phyloP scores from a whole-genome alignment of 1,140 invertebrate species.

The Bombus vancouverensis region DNA sequence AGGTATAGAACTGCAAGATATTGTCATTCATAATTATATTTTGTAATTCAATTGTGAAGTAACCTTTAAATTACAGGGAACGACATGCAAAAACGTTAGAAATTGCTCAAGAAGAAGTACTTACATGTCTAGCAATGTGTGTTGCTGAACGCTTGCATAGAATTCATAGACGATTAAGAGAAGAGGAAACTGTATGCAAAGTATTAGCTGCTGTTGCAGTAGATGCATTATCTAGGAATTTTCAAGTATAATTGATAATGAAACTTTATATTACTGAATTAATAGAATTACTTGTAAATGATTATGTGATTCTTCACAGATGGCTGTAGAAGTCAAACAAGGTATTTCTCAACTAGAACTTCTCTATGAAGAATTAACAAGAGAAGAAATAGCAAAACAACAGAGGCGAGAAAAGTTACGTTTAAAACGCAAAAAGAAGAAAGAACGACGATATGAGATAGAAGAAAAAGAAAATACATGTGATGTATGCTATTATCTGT shows the following conservation, averaged over 20 bases:
- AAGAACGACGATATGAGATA: constrained; percentile 83
- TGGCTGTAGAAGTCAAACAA: constrained; percentile 93
- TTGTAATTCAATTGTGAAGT: background rate
- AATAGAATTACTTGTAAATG: background rate
- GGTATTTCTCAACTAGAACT: constrained; percentile 93
- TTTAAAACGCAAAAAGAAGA: constrained; percentile 92
- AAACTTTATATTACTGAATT: background rate
- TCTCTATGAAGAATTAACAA: constrained; percentile 90
- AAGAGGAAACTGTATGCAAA: constrained; percentile 95
- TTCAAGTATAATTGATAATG: constrained; percentile 82
- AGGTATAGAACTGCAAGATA: constrained; percentile 80
- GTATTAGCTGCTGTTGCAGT: constrained; percentile 94
- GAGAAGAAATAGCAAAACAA: constrained; percentile 92
- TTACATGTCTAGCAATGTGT: constrained; percentile 96
- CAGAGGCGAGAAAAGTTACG: constrained; percentile 93
- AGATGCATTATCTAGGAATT: constrained; percentile 93
- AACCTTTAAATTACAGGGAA: constrained; percentile 85
- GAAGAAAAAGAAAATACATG: constrained; percentile 84
- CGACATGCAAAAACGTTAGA: constrained; percentile 96
- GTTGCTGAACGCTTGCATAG: constrained; percentile 94
- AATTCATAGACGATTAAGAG: constrained; percentile 91
- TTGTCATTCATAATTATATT: constrained; percentile 19
- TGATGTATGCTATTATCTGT: constrained; percentile 70
- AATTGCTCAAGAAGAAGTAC: constrained; percentile 97
- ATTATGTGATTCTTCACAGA: constrained; percentile 79